Evolutionary conservation across 2,113 vertebrate genomes (phyloP), one percentile per base, ranked within the genome.

Genomic region (Synodontis membranacea): DNA sequence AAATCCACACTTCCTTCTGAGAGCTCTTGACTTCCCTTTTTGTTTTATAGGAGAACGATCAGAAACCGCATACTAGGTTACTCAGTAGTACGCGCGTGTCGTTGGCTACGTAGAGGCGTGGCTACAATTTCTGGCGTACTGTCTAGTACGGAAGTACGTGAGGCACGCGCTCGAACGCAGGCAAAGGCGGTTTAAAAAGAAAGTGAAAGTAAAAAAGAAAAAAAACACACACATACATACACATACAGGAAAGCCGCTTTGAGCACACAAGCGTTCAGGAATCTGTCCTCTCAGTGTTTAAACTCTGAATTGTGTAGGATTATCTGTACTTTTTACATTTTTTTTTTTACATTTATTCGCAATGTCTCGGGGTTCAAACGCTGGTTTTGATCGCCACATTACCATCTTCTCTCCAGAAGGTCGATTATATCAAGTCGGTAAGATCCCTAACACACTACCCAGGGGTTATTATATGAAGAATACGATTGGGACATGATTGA

Each of bases 321-420:
- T n/a, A 74, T 70, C 62, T 78, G 0, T 64, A 15, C n/a, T 84
- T 42, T 84, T 25, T 15, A 23, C 37, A 21, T 21, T 70, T 48
- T n/a, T n/a, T 42, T 84, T 42, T 84, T 25, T 15, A 23, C 37
- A 21, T 21, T 70, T 48, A 19, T 80, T 48, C 0, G 28, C 52
- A 17, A 96, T 96, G 95, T 95, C 95, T 46, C 94, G 95, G 4
- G 95, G 95, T 0, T 92, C 95, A 1, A 96, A 95, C 87, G 93
- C 95, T 19, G 95, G 94, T 0, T 96, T 96, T 86, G 95, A 96
- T 90, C 93, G 95, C 86, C 95, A 96, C 91, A 96, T 96, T 86
- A 95, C 95, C 82, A 95, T 96, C 3, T 96, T 96, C 48, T 96
- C 95, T 4, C 95, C 95, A 3, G 95, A 96, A 75, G 95, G 95